phyloP scores from a whole-genome alignment of 2,113 vertebrate species.

The Pheucticus melanocephalus region DNA sequence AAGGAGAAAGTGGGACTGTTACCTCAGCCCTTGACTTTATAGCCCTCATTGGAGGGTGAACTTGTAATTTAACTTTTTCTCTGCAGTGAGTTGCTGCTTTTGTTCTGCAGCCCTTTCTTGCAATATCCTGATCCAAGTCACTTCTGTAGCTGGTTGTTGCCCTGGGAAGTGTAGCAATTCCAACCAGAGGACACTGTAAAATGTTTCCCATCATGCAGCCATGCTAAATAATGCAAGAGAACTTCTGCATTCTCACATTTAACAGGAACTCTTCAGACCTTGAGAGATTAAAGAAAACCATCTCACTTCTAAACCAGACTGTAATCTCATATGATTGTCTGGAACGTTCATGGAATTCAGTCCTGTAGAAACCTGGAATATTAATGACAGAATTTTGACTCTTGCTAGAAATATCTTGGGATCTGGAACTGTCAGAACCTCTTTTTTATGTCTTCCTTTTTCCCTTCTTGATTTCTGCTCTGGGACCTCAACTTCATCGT shows the following conservation, averaged over 20 bases:
- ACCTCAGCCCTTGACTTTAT: neutral
- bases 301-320: neutral
- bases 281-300: neutral
- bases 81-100: neutral
- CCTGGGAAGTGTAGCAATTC: neutral
- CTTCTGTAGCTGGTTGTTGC: neutral
- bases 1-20: neutral
- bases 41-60: neutral
- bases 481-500: neutral
- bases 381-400: neutral
- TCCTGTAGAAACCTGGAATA: neutral
- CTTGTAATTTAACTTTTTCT: neutral
- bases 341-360: neutral
- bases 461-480: neutral
- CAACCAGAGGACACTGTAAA: neutral
- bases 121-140: neutral
- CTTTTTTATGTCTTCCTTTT: neutral
- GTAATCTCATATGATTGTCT: neutral
- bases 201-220: neutral
- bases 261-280: neutral
- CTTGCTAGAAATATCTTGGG: neutral
- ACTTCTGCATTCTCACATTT: neutral
- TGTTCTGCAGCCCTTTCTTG: neutral
- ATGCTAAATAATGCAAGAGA: neutral
- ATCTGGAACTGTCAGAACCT: neutral